Conservation (phyloP, 2,113 vertebrate species). For the Sakesphorus luctuosus region DNA sequence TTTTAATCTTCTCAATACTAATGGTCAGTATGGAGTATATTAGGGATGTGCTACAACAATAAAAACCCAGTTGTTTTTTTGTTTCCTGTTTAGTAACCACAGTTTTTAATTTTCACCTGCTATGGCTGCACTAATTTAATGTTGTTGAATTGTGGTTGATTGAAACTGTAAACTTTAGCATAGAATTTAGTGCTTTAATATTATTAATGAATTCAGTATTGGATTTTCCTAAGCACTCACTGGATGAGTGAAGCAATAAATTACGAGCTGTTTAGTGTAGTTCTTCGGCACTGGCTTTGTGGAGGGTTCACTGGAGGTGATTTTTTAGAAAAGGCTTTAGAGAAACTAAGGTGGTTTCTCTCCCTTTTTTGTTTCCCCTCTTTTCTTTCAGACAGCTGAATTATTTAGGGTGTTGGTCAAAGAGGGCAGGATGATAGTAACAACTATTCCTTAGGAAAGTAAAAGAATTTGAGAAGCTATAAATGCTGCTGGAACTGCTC, state of each 20-base stretch:
- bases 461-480: neutral
- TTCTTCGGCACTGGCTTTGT: neutral
- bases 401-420: neutral
- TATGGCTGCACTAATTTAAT: neutral
- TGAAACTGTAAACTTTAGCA: slow-evolving; percentile 13
- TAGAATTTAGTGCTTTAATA: slow-evolving; percentile 29
- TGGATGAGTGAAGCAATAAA: slow-evolving; percentile 44
- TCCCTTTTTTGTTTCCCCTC: neutral
- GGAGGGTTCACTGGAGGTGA: neutral
- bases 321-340: neutral
- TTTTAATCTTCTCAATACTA: neutral
- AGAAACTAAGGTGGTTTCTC: neutral
- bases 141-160: neutral
- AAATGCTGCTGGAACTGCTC: neutral
- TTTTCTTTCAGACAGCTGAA: neutral
- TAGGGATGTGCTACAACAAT: neutral
- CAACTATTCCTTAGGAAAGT: neutral
- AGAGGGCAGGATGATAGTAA: neutral
- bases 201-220: slow-evolving; percentile 63
- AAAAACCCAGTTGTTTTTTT: neutral
- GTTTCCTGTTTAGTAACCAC: neutral
- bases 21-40: neutral
- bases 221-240: slow-evolving; percentile 44
- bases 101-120: slow-evolving; percentile 10
- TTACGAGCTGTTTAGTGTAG: slow-evolving; percentile 31